Conservation (phyloP, 2,113 vertebrate genomes). For the Euleptes europaea region DNA sequence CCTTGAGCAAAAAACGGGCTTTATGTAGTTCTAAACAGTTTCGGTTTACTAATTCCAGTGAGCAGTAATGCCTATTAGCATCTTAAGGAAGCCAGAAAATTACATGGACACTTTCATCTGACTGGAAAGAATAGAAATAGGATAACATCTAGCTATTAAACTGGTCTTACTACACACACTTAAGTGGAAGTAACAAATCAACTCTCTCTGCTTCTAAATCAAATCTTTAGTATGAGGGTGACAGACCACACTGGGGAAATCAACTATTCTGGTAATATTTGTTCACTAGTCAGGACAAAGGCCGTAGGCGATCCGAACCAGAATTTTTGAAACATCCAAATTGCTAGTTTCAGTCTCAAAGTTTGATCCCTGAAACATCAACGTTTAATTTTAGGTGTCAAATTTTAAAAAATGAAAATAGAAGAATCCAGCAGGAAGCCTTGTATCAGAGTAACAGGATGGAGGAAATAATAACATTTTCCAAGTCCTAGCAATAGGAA, state of each 20-base stretch:
- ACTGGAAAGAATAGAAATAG: neutral
- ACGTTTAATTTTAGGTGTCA: neutral
- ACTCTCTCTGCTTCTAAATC: neutral
- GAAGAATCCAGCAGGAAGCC: neutral
- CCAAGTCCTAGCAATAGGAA: neutral
- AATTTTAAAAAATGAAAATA: neutral
- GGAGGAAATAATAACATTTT: neutral
- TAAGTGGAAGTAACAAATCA: neutral
- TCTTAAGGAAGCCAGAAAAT: fast-evolving
- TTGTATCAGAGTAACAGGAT: neutral
- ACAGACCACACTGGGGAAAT: neutral
- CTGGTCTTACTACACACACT: neutral
- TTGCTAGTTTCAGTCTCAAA: neutral
- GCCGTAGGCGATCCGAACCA: neutral
- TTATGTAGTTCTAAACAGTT: neutral
- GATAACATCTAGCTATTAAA: neutral
- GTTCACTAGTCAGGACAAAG: neutral
- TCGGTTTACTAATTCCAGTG: neutral
- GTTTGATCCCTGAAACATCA: neutral
- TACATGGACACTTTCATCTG: neutral
- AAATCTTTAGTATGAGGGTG: neutral
- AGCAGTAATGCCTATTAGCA: neutral
- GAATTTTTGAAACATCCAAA: too few species aligned
- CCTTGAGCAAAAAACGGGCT: neutral
- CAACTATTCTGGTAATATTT: neutral